Base-by-base conservation (phyloP, 1,140 invertebrate genomes). In the Eueides isabella region DNA sequence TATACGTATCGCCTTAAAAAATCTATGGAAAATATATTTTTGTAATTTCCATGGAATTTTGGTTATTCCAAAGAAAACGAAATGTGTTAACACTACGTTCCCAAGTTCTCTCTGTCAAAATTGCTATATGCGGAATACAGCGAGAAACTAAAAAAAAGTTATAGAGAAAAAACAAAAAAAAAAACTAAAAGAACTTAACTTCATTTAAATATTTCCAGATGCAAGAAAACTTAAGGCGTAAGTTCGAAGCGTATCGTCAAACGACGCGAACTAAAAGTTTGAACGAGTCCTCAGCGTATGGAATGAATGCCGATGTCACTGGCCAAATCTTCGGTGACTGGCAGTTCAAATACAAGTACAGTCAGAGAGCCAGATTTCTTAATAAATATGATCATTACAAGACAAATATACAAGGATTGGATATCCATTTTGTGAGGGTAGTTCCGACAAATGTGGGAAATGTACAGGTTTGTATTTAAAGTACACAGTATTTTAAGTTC, bases 321-420 rank as follows among this genome's bases (percentile, higher is more conserved):
- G 93, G 94, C n/a, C 92, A 94, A 66, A 87, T 97, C 9, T 80
- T 96, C 1, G 88, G 95, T 0, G 95, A 97, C 84, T 98, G 97
- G 97, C 91, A 89, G 38, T 95, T 94, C 6, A 94, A 96, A 63
- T 98, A 97, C 81, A 94, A 96, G 67, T 97, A 97, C 95, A 88
- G 82, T 19, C 82, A 96, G 69, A 90, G 96, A 29, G 95, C 96
- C 82, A 88, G 87, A 6, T 93, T 94, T 33, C 84, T 98, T 1
- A 98, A 98, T 80, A 92, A 94, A 70, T 96, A 95, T 79, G 94
- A 96, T 0, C 96, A 97, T 62, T 98, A 95, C 80, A 95, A 93
- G 35, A 95, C 96, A 0, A 94, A 95, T 64, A 93, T 97, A 80
- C 95, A 93, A 92, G 97, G 97, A 14, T 82, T 97, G 68, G 94